A percentile compares a stretch with the other conserved stretches of the same genome.
These are phyloP conservation scores for Camponotus vicinus DNA, from an alignment of 1,140 invertebrate genomes.

Conservation along the genomic window DNA sequence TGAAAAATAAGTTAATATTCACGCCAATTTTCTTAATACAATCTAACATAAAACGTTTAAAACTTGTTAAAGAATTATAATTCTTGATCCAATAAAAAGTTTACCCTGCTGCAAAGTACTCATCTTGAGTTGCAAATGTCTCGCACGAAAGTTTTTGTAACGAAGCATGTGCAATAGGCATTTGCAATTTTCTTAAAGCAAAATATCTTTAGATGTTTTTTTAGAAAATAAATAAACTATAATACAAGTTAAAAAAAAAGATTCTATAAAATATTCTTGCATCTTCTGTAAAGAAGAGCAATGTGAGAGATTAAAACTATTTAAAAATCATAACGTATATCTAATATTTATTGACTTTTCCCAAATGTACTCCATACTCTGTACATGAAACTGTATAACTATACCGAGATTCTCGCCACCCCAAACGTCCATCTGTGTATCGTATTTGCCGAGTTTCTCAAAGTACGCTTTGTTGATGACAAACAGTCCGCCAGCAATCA, in stretches of 20 bases:
- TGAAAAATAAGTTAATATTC: slow-evolving; percentile 50
- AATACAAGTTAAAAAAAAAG: background rate
- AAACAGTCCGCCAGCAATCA: slow-evolving; percentile 98
- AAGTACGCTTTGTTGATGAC: slow-evolving; percentile 97
- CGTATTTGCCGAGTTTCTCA: slow-evolving; percentile 97
- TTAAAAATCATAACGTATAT: slow-evolving; percentile 4
- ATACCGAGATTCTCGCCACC: slow-evolving; percentile 94
- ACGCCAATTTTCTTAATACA: slow-evolving; percentile 41
- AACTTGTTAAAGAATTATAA: slow-evolving; percentile 72
- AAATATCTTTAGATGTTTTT: slow-evolving; percentile 13
- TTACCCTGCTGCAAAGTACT: slow-evolving; percentile 38
- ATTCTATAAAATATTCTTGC: slow-evolving; percentile 5
- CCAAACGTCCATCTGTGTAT: slow-evolving; percentile 99
- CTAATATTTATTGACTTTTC: background rate
- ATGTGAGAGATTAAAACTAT: background rate
- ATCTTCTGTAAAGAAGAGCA: background rate
- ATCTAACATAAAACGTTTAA: slow-evolving; percentile 74
- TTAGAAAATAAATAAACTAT: background rate
- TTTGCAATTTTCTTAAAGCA: slow-evolving; percentile 11
- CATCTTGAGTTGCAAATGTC: slow-evolving; percentile 11
- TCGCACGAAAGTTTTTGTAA: slow-evolving; percentile 45
- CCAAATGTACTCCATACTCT: background rate
- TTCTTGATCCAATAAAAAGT: slow-evolving; percentile 65
- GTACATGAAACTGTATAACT: slow-evolving; percentile 55
- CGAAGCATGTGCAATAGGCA: slow-evolving; percentile 33